Conservation (phyloP, 2,888 invertebrate species). For the Lamellibrachia columna region DNA sequence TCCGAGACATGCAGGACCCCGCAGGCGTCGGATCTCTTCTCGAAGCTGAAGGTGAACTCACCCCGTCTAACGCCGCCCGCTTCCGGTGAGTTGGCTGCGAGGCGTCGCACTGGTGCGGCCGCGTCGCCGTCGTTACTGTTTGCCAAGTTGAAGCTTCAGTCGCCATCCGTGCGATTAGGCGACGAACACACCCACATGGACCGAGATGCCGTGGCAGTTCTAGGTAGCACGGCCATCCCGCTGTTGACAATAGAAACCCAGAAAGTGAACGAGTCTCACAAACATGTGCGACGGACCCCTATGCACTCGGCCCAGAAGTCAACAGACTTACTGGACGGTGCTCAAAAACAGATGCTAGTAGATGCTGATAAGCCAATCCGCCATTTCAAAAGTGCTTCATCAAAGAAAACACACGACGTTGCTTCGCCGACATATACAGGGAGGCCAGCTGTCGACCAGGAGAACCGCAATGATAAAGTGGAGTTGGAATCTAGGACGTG, state of each 20-base stretch:
- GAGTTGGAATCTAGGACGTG: background rate
- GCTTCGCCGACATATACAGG: background rate
- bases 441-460: background rate
- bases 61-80: background rate
- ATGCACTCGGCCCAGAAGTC: background rate
- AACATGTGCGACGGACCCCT: background rate
- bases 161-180: background rate
- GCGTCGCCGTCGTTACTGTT: background rate
- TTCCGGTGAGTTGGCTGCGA: background rate
- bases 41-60: background rate
- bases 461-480: background rate
- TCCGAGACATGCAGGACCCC: background rate
- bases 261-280: background rate
- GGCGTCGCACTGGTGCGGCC: background rate
- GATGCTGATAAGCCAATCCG: background rate
- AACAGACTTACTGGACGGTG: background rate
- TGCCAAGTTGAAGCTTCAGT: background rate
- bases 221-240: background rate
- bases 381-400: background rate
- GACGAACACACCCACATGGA: background rate
- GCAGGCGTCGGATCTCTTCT: background rate
- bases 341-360: background rate
- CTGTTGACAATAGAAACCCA: background rate
- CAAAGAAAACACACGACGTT: background rate
- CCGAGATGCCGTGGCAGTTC: background rate